Percentiles rank a stretch among this genome's conserved stretches.
phyloP scores from a whole-genome alignment of 1,140 invertebrate genomes.

The Aphaenogaster floridana region DNA sequence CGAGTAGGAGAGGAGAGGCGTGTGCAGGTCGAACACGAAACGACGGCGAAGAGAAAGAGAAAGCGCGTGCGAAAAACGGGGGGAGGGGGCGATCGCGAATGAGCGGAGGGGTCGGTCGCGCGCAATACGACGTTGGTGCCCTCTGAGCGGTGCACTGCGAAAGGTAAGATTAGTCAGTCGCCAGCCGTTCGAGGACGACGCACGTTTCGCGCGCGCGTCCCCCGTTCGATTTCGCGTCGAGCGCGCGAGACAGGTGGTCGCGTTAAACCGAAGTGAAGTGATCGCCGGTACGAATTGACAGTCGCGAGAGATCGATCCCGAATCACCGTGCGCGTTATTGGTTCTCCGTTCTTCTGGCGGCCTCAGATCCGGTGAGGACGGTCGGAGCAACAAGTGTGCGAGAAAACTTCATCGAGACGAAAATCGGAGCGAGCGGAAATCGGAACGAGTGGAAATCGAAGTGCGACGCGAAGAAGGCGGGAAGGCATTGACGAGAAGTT shows the following conservation, averaged over 20 bases:
- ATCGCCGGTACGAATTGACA: neutral
- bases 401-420: neutral
- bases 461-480: neutral
- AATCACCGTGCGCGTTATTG: neutral
- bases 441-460: too few species aligned
- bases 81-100: slow-evolving; percentile 46
- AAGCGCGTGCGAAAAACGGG: slow-evolving; percentile 64
- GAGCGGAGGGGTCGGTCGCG: slow-evolving; percentile 57
- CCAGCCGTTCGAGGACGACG: slow-evolving; percentile 79
- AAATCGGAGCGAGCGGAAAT: neutral
- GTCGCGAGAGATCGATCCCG: too few species aligned
- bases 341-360: too few species aligned
- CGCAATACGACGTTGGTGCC: slow-evolving; percentile 75
- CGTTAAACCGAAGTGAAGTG: neutral
- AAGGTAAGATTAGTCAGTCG: slow-evolving; percentile 83
- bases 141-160: slow-evolving; percentile 75
- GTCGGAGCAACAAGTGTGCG: neutral
- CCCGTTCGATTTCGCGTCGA: neutral
- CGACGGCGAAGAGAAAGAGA: slow-evolving; percentile 61
- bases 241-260: slow-evolving; percentile 63
- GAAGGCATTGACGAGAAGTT: neutral
- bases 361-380: neutral
- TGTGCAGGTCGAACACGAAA: neutral
- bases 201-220: slow-evolving; percentile 61
- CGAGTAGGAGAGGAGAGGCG: slow-evolving; percentile 22